phyloP scores from a whole-genome alignment of 2,113 vertebrate genomes.

The Oncorhynchus mykiss region DNA sequence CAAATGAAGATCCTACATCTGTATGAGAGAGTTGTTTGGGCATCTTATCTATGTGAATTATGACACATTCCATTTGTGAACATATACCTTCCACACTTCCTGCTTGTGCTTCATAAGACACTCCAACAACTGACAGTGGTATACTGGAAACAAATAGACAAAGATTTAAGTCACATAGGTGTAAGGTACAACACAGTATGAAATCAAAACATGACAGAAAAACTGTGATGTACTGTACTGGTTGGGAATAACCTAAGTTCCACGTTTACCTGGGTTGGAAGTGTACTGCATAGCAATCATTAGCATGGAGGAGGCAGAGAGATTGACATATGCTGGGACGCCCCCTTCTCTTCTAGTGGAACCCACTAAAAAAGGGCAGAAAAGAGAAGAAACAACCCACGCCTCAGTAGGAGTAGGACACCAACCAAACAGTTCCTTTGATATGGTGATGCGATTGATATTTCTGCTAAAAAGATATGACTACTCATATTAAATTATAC shows the following conservation, averaged over 20 bases:
- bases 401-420: background rate
- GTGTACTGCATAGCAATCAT: constrained; percentile 99
- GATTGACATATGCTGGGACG: constrained; percentile 93
- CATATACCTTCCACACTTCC: constrained; percentile 98
- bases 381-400: constrained; percentile 14
- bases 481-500: too few species aligned
- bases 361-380: constrained; percentile 78
- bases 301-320: constrained; percentile 97
- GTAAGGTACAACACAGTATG: background rate
- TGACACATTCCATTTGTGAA: background rate
- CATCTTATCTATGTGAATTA: background rate
- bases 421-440: background rate
- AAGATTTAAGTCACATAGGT: background rate
- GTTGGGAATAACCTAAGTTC: background rate
- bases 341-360: constrained; percentile 91
- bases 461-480: too few species aligned
- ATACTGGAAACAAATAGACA: constrained; percentile 76
- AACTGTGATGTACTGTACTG: background rate
- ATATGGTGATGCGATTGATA: background rate
- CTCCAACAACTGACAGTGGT: constrained; percentile 98
- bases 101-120: constrained; percentile 99
- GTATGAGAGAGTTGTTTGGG: too few species aligned
- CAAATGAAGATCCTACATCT: too few species aligned
- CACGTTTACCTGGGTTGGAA: constrained; percentile 88
- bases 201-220: background rate